Percentiles rank a stretch among this genome's conserved stretches.
Evolutionary conservation across 2,797 vertebrate genomes (phyloP).

Genomic region (Furcifer pardalis): DNA sequence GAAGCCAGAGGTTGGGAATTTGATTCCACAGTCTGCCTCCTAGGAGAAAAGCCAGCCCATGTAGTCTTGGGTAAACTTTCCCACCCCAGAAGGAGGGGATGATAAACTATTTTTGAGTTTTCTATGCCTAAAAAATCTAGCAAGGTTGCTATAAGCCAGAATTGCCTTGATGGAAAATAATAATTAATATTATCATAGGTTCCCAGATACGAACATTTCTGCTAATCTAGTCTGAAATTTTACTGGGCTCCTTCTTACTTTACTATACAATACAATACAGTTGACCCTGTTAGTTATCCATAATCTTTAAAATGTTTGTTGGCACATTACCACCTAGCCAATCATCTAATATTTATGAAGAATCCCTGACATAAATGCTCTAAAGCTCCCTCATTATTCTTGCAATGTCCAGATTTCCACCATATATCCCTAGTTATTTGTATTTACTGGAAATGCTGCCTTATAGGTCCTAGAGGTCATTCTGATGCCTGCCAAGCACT

Average conservation of each 20-base stretch:
- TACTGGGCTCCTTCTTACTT: not conserved
- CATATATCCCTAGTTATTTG: slow-evolving; percentile 3
- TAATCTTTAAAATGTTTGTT: not conserved
- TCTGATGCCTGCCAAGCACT: not conserved
- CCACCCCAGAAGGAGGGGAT: too few relatives aligned
- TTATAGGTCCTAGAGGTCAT: not conserved
- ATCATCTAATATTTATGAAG: slow-evolving; percentile 4
- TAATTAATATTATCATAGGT: not conserved
- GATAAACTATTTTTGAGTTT: too few relatives aligned
- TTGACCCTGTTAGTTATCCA: not conserved
- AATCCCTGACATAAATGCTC: slow-evolving; percentile 4
- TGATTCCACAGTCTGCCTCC: too few relatives aligned
- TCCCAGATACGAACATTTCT: not conserved
- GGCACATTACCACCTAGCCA: not conserved
- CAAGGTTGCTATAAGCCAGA: too few relatives aligned
- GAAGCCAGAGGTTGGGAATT: too few relatives aligned
- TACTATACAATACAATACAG: not conserved
- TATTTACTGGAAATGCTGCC: not conserved
- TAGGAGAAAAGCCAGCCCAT: too few relatives aligned
- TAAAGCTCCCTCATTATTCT: not conserved
- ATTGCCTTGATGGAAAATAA: too few relatives aligned
- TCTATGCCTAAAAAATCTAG: too few relatives aligned
- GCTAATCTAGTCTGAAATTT: slow-evolving; percentile 6
- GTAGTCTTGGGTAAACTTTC: too few relatives aligned
- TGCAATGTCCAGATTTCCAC: not conserved